Conservation (phyloP, 2,888 invertebrate species). For the Drosophila maculinotata region DNA sequence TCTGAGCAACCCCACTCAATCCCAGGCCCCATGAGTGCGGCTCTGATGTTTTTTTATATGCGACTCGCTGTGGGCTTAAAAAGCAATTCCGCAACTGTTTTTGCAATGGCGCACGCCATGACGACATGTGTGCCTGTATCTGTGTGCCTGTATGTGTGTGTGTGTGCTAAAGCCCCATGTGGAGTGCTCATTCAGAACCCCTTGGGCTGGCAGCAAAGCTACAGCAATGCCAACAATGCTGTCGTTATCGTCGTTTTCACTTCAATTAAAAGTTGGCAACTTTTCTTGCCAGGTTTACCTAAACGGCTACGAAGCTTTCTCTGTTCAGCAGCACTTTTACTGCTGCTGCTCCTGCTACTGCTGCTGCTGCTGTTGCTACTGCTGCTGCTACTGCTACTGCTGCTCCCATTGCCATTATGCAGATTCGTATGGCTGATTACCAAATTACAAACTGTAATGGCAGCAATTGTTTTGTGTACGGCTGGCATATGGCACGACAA, state of each 20-base stretch:
- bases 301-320: constrained; percentile 55
- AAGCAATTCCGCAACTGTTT: constrained; percentile 80
- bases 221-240: constrained; percentile 76
- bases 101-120: constrained; percentile 60
- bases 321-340: constrained; percentile 27
- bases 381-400: constrained; percentile 2
- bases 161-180: constrained; percentile 46
- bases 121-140: constrained; percentile 39
- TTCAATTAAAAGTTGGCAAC: constrained; percentile 83
- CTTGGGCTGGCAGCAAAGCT: constrained; percentile 67
- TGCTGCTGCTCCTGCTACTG: constrained; percentile 16
- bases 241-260: constrained; percentile 83
- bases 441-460: constrained; percentile 80
- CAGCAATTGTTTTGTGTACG: constrained; percentile 72
- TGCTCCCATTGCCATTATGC: constrained; percentile 78
- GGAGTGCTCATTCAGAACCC: constrained; percentile 65
- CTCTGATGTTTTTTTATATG: constrained; percentile 70
- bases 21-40: constrained; percentile 68
- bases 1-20: constrained; percentile 51
- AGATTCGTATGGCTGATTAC: constrained; percentile 80
- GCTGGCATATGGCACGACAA: constrained; percentile 67
- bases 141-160: constrained; percentile 16
- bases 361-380: constrained; percentile 5
- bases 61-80: constrained; percentile 76
- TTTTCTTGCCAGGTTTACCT: constrained; percentile 80